Percentiles rank a stretch among this genome's conserved stretches.
These are phyloP conservation scores for Sesia bembeciformis DNA, from an alignment of 2,888 invertebrate species.

Conservation along the genomic window DNA sequence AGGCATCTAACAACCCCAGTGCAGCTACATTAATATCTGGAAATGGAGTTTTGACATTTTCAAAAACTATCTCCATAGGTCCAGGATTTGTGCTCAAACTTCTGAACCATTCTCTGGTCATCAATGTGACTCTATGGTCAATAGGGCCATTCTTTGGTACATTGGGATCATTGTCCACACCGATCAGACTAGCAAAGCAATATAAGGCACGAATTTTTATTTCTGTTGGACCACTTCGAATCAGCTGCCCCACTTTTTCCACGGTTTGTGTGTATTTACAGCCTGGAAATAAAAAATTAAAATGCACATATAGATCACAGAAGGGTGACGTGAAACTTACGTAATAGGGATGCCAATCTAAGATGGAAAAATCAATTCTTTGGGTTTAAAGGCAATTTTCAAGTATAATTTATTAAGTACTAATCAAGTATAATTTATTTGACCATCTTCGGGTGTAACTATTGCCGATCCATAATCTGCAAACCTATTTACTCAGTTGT, in stretches of 20 bases:
- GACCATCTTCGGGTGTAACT: too few species aligned
- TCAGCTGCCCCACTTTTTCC: conserved; percentile 71
- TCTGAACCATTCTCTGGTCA: conserved; percentile 70
- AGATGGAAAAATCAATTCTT: too few species aligned
- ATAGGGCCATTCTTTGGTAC: conserved; percentile 45
- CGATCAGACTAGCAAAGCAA: conserved; percentile 76
- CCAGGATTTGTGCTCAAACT: conserved; percentile 39
- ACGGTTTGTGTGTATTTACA: conserved; percentile 65
- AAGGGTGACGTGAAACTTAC: too few species aligned
- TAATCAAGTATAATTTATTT: too few species aligned
- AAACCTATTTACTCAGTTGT: too few species aligned
- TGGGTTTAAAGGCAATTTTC: too few species aligned
- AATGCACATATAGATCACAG: too few species aligned
- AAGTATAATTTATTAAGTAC: too few species aligned
- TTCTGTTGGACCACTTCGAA: conserved; percentile 77
- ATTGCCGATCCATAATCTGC: too few species aligned
- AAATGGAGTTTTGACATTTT: conserved; percentile 85
- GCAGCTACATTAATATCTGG: conserved; percentile 83
- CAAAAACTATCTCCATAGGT: conserved; percentile 76
- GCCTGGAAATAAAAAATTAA: conserved; percentile 26
- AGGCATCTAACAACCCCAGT: conserved; percentile 76
- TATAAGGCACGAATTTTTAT: conserved; percentile 80
- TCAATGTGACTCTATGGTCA: conserved; percentile 59
- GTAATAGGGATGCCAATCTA: too few species aligned
- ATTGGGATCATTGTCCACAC: conserved; percentile 47